phyloP scores from a whole-genome alignment of 1,140 invertebrate species.

The Brachionus paranguensis region DNA sequence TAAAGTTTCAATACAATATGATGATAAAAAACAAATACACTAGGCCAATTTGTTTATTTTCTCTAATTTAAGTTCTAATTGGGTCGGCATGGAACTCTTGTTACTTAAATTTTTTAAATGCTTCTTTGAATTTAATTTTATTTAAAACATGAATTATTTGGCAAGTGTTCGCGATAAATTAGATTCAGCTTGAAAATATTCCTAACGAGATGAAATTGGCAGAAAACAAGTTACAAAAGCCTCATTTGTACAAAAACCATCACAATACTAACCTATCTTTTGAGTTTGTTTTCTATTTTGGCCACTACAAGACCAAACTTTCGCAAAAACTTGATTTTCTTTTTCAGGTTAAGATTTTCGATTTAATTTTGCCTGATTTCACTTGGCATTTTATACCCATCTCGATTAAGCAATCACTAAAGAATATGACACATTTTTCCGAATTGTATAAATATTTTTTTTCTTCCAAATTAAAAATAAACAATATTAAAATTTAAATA shows the following conservation, averaged over 20 bases:
- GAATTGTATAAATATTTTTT: background rate
- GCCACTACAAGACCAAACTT: background rate
- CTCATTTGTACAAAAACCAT: background rate
- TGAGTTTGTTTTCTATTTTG: background rate
- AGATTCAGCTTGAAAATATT: background rate
- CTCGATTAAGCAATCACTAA: background rate
- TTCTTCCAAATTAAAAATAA: background rate
- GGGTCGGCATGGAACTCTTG: constrained; percentile 3
- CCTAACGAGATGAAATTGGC: background rate
- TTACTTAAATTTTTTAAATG: background rate
- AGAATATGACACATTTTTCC: background rate
- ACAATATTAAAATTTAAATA: background rate
- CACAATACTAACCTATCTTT: background rate
- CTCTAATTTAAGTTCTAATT: background rate
- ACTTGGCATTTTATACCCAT: background rate
- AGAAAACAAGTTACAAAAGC: background rate
- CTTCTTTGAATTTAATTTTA: background rate
- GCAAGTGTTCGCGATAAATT: constrained; percentile 15
- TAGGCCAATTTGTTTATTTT: constrained; percentile 16
- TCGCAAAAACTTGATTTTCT: background rate
- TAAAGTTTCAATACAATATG: background rate
- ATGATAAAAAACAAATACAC: background rate
- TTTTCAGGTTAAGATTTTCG: background rate
- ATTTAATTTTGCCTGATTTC: background rate
- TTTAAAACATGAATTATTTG: constrained; percentile 2